Percentiles rank a stretch among this genome's conserved stretches.
Evolutionary conservation across 2,113 vertebrate genomes (phyloP).

Genomic region (Neolamprologus modestus): DNA sequence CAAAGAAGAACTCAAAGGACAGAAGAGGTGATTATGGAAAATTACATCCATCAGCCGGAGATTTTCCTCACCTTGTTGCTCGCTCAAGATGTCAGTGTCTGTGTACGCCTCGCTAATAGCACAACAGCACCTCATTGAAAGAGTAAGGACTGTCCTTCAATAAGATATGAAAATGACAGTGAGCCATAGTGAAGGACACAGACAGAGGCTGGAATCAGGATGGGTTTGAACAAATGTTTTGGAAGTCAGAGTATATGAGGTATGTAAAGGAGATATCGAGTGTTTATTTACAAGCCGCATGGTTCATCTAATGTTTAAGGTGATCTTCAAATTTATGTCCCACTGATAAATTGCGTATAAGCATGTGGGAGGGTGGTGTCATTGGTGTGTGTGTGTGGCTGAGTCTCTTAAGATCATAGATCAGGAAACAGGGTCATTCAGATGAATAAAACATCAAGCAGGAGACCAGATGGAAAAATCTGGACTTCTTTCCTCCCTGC

Average conservation of each 20-base stretch:
- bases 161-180: not conserved
- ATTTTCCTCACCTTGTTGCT: constrained; percentile 4
- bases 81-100: not conserved
- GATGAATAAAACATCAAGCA: constrained; percentile 25
- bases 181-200: not conserved
- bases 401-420: not conserved
- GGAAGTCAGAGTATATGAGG: not conserved
- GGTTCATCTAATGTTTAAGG: not conserved
- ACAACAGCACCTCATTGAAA: not conserved
- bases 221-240: not conserved
- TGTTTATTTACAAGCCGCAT: not conserved
- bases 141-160: not conserved
- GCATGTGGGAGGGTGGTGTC: not conserved
- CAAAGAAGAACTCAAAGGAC: not conserved
- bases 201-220: not conserved
- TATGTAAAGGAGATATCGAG: not conserved
- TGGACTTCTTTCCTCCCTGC: not conserved
- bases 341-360: not conserved
- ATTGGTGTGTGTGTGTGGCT: not conserved
- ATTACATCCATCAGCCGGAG: not conserved
- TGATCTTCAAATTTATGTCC: not conserved
- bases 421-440: constrained; percentile 6
- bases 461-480: constrained; percentile 18
- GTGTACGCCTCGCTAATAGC: not conserved
- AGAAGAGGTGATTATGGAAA: constrained; percentile 9